These are phyloP conservation scores for Pontoporia blainvillei DNA, from an alignment of 2,113 vertebrate species.

Conservation along the genomic window DNA sequence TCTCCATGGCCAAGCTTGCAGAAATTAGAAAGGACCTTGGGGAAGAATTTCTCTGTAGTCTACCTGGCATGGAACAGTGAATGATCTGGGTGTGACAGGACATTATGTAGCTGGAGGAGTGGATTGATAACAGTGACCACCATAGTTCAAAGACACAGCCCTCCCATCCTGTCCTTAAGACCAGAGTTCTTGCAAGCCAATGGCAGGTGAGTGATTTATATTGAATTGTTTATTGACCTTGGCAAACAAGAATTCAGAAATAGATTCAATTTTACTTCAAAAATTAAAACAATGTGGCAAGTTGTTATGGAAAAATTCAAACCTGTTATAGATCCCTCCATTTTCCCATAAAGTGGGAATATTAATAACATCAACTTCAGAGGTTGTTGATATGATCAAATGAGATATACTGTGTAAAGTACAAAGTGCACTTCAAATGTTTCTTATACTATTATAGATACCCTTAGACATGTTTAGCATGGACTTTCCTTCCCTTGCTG, in stretches of 20 bases:
- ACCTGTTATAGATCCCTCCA: not conserved
- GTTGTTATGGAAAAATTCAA: not conserved
- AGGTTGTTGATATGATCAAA: not conserved
- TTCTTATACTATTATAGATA: not conserved
- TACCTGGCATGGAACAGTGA: not conserved
- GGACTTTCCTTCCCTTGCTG: not conserved
- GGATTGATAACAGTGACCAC: not conserved
- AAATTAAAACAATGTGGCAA: not conserved
- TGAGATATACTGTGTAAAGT: not conserved
- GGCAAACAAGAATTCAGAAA: not conserved
- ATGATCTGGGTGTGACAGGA: not conserved
- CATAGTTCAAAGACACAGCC: not conserved
- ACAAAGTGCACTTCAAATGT: not conserved
- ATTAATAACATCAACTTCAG: not conserved
- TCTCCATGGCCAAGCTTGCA: not conserved
- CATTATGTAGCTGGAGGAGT: not conserved
- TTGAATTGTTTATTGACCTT: not conserved
- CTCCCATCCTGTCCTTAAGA: not conserved
- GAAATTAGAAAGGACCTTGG: not conserved
- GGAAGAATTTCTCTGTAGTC: not conserved
- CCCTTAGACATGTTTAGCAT: not conserved
- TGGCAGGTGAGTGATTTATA: not conserved
- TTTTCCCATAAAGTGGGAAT: not conserved
- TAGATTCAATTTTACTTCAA: slow-evolving; percentile 11
- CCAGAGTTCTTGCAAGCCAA: not conserved